Conservation (phyloP, 1,140 invertebrate genomes). For the Glossosoma conforme region DNA sequence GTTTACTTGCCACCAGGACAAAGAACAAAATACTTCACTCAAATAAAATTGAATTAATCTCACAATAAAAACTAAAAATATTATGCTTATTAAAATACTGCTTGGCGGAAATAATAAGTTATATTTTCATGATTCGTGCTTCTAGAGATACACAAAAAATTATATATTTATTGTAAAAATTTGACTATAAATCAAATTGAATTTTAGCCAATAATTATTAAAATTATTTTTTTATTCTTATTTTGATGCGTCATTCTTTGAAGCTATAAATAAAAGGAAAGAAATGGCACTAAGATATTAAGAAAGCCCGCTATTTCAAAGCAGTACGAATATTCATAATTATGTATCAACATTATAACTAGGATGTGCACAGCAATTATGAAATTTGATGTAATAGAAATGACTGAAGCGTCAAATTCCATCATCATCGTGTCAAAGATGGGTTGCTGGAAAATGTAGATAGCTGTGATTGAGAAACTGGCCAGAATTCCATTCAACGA, state of each 20-base stretch:
- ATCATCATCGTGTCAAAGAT: constrained; percentile 41
- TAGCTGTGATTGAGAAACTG: constrained; percentile 38
- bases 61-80: no score
- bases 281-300: constrained; percentile 37
- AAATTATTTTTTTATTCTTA: not conserved
- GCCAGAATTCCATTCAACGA: constrained; percentile 43
- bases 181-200: no score
- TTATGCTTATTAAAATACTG: no score
- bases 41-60: no score
- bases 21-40: no score
- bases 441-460: constrained; percentile 39
- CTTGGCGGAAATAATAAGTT: no score
- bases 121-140: no score
- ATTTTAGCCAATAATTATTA: not conserved
- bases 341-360: constrained; percentile 37
- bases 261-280: constrained; percentile 31
- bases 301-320: constrained; percentile 40
- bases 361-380: constrained; percentile 38
- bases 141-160: no score
- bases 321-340: constrained; percentile 41
- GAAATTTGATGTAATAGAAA: constrained; percentile 39
- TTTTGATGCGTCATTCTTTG: not conserved
- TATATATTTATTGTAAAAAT: no score
- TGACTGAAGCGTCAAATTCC: constrained; percentile 44
- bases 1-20: no score